These are phyloP conservation scores for Vipera ursinii DNA, from an alignment of 2,797 vertebrate species.

Conservation along the genomic window DNA sequence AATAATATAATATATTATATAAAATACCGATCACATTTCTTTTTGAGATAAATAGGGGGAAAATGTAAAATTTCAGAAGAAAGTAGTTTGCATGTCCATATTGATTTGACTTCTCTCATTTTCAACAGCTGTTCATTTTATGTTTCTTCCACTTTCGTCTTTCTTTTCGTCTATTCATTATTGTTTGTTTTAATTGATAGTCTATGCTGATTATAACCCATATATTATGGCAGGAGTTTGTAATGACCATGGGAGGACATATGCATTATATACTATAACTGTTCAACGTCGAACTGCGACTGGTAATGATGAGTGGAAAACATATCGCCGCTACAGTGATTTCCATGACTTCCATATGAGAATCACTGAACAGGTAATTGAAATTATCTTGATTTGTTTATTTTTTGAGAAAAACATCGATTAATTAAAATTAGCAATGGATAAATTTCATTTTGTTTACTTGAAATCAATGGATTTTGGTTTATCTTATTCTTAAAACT, in stretches of 20 bases:
- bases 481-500: neutral
- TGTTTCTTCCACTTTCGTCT: conserved; percentile 67
- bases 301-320: conserved; percentile 94
- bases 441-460: neutral
- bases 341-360: conserved; percentile 99
- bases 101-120: conserved; percentile 68
- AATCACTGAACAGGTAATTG: conserved; percentile 91
- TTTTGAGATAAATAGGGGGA: neutral
- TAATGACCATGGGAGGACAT: conserved; percentile 98
- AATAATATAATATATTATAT: neutral
- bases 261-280: conserved; percentile 94
- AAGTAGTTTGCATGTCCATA: conserved; percentile 58
- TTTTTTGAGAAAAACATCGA: neutral
- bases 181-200: conserved; percentile 74
- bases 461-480: neutral
- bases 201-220: conserved; percentile 88
- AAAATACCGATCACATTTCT: neutral
- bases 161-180: conserved; percentile 58
- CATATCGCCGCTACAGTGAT: conserved; percentile 96
- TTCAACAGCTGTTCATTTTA: conserved; percentile 72
- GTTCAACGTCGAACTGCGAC: conserved; percentile 84
- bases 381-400: neutral
- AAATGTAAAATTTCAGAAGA: neutral
- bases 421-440: neutral
- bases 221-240: conserved; percentile 97